These are phyloP conservation scores for Ips typographus DNA, from an alignment of 1,140 invertebrate species.

Conservation along the genomic window DNA sequence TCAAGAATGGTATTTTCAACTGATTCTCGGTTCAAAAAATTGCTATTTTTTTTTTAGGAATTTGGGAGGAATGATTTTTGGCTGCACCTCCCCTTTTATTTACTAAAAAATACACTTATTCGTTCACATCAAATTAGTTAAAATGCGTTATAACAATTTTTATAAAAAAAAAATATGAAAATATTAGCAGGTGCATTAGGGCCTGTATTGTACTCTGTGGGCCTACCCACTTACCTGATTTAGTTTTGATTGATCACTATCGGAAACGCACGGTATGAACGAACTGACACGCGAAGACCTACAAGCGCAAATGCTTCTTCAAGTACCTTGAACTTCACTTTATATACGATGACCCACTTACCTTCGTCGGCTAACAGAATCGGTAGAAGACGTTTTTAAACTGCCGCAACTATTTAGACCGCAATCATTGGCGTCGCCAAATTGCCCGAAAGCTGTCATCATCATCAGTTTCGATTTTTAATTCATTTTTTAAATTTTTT, in stretches of 20 bases:
- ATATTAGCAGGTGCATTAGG: no score
- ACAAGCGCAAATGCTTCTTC: conserved; percentile 46
- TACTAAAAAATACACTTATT: no score
- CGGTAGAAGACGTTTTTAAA: conserved; percentile 30
- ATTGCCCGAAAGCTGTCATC: conserved; percentile 15
- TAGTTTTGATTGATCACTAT: conserved; percentile 13
- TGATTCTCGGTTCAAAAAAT: not conserved
- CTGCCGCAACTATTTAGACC: conserved; percentile 26
- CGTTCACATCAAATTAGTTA: no score
- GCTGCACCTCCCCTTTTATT: no score
- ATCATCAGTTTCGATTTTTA: not conserved
- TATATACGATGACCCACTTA: conserved; percentile 60
- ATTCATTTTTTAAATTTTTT: no score
- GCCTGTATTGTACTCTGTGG: no score
- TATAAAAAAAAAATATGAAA: no score
- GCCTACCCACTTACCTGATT: conserved; percentile 25
- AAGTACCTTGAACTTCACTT: conserved; percentile 59
- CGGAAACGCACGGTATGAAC: conserved; percentile 18
- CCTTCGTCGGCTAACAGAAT: conserved; percentile 39
- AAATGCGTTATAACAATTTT: no score
- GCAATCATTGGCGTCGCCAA: conserved; percentile 28
- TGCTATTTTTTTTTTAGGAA: not conserved
- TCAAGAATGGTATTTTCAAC: not conserved
- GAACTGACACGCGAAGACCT: conserved; percentile 37
- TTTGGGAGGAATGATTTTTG: no score